Base-by-base conservation (phyloP, 2,113 vertebrate species). In the Jacana jacana region DNA sequence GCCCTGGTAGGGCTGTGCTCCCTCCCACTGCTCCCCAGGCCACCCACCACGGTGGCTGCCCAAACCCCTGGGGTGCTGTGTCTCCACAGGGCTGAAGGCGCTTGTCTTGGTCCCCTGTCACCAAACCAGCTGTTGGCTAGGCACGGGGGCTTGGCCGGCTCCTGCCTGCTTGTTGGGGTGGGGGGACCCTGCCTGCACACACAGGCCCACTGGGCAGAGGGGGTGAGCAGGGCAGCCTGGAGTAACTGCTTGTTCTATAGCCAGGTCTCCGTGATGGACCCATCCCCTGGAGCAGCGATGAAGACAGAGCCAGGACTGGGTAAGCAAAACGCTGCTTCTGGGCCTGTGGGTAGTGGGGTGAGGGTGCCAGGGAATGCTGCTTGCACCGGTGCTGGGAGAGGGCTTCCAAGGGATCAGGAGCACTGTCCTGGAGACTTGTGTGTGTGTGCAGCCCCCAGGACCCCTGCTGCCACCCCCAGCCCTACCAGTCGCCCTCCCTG, bases 401-500 rank as follows among this genome's bases (percentile, higher is more conserved):
- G 52, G 28, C 51, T 82, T 10, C 23, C 0, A 0, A 48, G 37
- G 40, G 30, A 58, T 46, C 5, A 3, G 44, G 31, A 89, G 66
- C 58, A 16, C 11, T 5, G 0, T 70, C 31, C 48, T 86, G 52
- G 89, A 89, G n/a, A 27, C 16, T 2, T 48, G 14, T 3, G 8
- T 83, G 42, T 85, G 15, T 4, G 2, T 72, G 49, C 97, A 93
- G 93, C 88, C 54, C 98, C 98, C 37, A 98, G 98, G 88, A 93
- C 94, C 16, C 85, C 97, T 4, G 70, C 94, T 1, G 63, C 93
- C 65, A 44, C 94, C 14, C 84, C 98, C 0, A 95, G 98, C 70
- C 98, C 99, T 10, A 96, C 98, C 91, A 98, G 97, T 84, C 98
- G 99, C 51, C 99, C 99, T 0, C 99, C 99, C 9, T 99, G 99